Conservation (phyloP, 2,888 invertebrate species). For the Stratiomys singularior region DNA sequence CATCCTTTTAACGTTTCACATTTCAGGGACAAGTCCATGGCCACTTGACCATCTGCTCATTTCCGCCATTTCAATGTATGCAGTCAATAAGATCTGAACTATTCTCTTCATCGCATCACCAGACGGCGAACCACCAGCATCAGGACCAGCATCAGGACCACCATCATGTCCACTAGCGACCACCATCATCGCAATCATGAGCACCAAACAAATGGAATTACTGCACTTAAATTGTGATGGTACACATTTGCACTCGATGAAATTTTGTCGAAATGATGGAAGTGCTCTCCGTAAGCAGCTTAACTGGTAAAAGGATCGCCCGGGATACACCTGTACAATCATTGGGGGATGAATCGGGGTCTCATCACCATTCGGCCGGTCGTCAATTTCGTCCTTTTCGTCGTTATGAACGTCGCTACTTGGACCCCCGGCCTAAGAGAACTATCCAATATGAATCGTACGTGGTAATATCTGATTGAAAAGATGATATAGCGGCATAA, state of each 20-base stretch:
- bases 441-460: slow-evolving; percentile 10
- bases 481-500: slow-evolving; percentile 31
- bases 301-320: slow-evolving; percentile 33
- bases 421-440: neutral
- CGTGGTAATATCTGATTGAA: slow-evolving; percentile 19
- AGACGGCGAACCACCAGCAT: neutral
- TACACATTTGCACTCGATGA: slow-evolving; percentile 42
- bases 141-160: too few species aligned
- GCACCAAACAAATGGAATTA: slow-evolving; percentile 19
- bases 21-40: too few species aligned
- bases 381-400: neutral
- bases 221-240: slow-evolving; percentile 32
- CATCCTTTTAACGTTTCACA: too few species aligned
- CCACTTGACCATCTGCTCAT: too few species aligned
- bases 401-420: neutral
- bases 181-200: neutral
- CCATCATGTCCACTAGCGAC: neutral
- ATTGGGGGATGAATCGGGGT: neutral
- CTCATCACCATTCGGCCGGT: neutral
- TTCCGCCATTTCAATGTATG: too few species aligned
- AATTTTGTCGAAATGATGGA: slow-evolving; percentile 33
- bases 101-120: too few species aligned
- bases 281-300: slow-evolving; percentile 30
- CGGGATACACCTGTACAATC: slow-evolving; percentile 1
- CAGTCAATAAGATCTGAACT: too few species aligned